Evolutionary conservation across 2,888 invertebrate species (phyloP).

Genomic region (Macrophya alboannulata): DNA sequence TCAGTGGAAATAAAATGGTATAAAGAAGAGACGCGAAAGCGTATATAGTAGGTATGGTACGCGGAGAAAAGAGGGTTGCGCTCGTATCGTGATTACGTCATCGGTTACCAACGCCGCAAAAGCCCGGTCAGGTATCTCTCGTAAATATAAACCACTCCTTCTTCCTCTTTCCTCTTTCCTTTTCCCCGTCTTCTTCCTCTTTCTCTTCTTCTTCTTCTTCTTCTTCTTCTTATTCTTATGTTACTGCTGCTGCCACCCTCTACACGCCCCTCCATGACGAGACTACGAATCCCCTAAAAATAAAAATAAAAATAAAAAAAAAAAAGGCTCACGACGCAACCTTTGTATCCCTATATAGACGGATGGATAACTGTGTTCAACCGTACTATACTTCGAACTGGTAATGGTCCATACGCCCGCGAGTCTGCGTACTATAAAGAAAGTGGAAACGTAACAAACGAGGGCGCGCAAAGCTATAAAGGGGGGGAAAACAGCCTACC

Average conservation of each 20-base stretch:
- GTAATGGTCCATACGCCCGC: constrained; percentile 18
- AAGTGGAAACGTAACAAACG: constrained; percentile 12
- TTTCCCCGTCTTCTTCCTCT: neutral
- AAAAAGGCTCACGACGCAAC: constrained; percentile 5
- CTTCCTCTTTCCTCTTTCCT: neutral
- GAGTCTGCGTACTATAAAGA: constrained; percentile 1
- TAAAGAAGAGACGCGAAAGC: neutral
- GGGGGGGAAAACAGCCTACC: neutral
- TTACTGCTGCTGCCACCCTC: neutral
- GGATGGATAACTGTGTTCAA: constrained; percentile 26
- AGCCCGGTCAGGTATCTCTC: constrained; percentile 31
- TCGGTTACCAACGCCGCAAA: constrained; percentile 16
- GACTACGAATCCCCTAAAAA: constrained; percentile 11
- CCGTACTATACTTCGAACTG: neutral
- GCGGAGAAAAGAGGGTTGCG: neutral
- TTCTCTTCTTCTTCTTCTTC: neutral
- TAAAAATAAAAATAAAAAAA: no score
- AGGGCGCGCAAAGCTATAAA: neutral
- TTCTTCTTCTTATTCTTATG: neutral
- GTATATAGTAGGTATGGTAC: neutral
- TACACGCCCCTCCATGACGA: neutral
- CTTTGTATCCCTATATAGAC: constrained; percentile 25
- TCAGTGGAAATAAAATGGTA: neutral
- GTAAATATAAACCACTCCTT: constrained; percentile 38
- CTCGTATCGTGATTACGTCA: constrained; percentile 35